Evolutionary conservation across 2,888 invertebrate species (phyloP).

Genomic region (Argyresthia goedartella): DNA sequence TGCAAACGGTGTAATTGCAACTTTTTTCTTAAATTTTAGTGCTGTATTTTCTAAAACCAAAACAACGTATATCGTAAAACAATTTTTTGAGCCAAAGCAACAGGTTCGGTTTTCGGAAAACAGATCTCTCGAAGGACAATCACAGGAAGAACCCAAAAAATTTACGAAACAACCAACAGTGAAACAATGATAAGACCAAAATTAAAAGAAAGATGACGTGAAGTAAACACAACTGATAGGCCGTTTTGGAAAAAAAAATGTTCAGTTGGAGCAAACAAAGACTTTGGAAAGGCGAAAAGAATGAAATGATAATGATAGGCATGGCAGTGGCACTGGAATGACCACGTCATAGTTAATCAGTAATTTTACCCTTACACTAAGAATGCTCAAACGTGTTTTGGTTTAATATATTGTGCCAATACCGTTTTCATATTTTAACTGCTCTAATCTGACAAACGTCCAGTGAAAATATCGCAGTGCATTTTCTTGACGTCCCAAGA

Average conservation of each 20-base stretch:
- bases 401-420: slow-evolving; percentile 42
- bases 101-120: slow-evolving; percentile 56
- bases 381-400: slow-evolving; percentile 30
- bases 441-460: slow-evolving; percentile 35
- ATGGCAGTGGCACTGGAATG: slow-evolving; percentile 35
- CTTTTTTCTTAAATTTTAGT: slow-evolving; percentile 40
- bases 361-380: slow-evolving; percentile 36
- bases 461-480: slow-evolving; percentile 56
- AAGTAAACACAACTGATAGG: slow-evolving; percentile 60
- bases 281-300: slow-evolving; percentile 29
- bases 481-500: slow-evolving; percentile 46
- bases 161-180: slow-evolving; percentile 35
- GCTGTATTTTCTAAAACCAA: slow-evolving; percentile 44
- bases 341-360: slow-evolving; percentile 14
- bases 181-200: slow-evolving; percentile 51
- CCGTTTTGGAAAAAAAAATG: slow-evolving; percentile 70
- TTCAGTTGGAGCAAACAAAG: slow-evolving; percentile 57
- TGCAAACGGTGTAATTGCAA: slow-evolving; percentile 27
- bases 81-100: slow-evolving; percentile 23
- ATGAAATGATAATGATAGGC: slow-evolving; percentile 39
- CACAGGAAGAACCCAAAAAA: slow-evolving; percentile 46
- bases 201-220: slow-evolving; percentile 51
- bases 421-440: slow-evolving; percentile 16
- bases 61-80: slow-evolving; percentile 42
- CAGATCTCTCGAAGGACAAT: slow-evolving; percentile 71